These are phyloP conservation scores for Megathymus violae DNA, from an alignment of 1,140 invertebrate genomes.

Conservation along the genomic window DNA sequence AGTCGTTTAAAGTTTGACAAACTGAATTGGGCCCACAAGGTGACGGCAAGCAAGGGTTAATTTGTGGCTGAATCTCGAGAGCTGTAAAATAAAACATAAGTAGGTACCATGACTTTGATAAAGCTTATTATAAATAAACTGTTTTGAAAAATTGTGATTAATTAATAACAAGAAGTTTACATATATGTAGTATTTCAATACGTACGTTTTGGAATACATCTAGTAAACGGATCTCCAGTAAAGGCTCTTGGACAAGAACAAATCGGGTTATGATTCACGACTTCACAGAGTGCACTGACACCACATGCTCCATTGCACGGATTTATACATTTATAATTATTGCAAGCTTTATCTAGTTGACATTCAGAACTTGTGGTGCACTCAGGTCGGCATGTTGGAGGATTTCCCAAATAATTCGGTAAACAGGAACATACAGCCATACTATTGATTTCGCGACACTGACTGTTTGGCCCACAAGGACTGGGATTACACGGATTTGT, in stretches of 20 bases:
- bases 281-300: conserved; percentile 85
- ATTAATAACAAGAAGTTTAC: too few species aligned
- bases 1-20: conserved; percentile 86
- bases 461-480: conserved; percentile 88
- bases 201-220: conserved; percentile 86
- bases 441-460: conserved; percentile 86
- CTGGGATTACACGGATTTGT: conserved; percentile 85
- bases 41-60: conserved; percentile 87
- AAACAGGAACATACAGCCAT: conserved; percentile 88
- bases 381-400: conserved; percentile 87
- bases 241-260: conserved; percentile 87
- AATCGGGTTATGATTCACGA: conserved; percentile 86
- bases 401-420: conserved; percentile 86
- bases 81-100: conserved; percentile 63
- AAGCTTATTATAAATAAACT: too few species aligned
- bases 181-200: too few species aligned
- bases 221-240: conserved; percentile 89
- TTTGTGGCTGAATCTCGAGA: conserved; percentile 81
- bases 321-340: conserved; percentile 88
- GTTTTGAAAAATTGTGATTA: too few species aligned
- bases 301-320: conserved; percentile 89
- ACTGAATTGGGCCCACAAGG: conserved; percentile 91
- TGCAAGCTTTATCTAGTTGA: conserved; percentile 85
- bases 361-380: conserved; percentile 88
- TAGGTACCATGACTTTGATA: too few species aligned